These are phyloP conservation scores for Cyanoliseus patagonus DNA, from an alignment of 2,113 vertebrate species.

Conservation along the genomic window DNA sequence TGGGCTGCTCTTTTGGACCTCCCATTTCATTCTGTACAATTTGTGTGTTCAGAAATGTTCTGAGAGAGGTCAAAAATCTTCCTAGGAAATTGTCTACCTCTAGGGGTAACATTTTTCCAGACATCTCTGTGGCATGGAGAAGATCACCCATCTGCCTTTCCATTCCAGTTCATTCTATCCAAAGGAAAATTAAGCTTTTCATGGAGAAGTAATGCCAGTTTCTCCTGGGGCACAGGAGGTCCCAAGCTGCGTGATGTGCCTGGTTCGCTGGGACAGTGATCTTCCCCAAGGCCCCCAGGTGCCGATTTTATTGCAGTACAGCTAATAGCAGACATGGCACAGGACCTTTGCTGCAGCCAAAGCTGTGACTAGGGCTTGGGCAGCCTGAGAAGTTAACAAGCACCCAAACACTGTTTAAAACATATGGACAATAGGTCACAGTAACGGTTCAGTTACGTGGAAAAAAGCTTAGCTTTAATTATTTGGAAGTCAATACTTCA, in stretches of 20 bases:
- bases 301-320: not conserved
- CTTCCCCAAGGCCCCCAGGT: not conserved
- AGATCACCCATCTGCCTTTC: not conserved
- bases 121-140: not conserved
- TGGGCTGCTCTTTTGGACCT: not conserved
- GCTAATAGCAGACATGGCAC: rapidly evolving
- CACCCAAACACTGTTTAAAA: not conserved
- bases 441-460: not conserved
- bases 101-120: not conserved
- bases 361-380: not conserved
- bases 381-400: not conserved
- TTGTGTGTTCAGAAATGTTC: not conserved
- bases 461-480: not conserved
- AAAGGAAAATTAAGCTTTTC: not conserved
- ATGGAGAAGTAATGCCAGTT: not conserved
- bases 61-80: not conserved
- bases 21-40: not conserved
- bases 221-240: not conserved
- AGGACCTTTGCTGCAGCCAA: not conserved
- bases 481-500: not conserved
- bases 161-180: not conserved
- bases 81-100: not conserved
- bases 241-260: not conserved
- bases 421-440: not conserved
- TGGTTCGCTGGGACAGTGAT: not conserved